A percentile compares a stretch with the other conserved stretches of the same genome.
phyloP scores from a whole-genome alignment of 2,113 vertebrate species.

The Gymnarchus niloticus region DNA sequence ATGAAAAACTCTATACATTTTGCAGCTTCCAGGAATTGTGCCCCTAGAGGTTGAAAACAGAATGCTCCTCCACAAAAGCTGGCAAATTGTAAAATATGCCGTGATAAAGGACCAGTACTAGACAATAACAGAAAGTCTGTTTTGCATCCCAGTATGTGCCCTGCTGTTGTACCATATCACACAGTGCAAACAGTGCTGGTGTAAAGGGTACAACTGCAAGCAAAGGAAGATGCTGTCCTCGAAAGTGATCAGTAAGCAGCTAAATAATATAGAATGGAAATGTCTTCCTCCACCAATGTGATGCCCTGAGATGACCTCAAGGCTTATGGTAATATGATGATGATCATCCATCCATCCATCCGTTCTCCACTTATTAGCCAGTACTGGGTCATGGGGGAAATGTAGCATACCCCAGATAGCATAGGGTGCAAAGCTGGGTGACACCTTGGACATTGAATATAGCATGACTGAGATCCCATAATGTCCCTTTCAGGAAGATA shows the following conservation, averaged over 20 bases:
- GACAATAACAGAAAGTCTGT: background rate
- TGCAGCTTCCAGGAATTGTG: background rate
- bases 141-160: background rate
- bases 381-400: background rate
- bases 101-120: background rate
- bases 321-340: too few species aligned
- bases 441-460: too few species aligned
- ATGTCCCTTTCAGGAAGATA: background rate
- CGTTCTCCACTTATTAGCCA: background rate
- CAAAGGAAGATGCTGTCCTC: background rate
- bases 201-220: background rate
- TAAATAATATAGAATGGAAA: background rate
- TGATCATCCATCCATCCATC: background rate
- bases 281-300: background rate
- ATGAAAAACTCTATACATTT: background rate
- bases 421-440: background rate
- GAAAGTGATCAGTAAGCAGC: background rate
- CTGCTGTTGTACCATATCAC: background rate
- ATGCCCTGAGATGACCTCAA: background rate
- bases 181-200: background rate
- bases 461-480: too few species aligned
- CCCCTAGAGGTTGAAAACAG: background rate
- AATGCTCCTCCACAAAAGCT: background rate
- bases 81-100: background rate
- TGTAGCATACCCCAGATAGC: too few species aligned